phyloP scores from a whole-genome alignment of 2,888 invertebrate species.

The Polylopha cassiicola region DNA sequence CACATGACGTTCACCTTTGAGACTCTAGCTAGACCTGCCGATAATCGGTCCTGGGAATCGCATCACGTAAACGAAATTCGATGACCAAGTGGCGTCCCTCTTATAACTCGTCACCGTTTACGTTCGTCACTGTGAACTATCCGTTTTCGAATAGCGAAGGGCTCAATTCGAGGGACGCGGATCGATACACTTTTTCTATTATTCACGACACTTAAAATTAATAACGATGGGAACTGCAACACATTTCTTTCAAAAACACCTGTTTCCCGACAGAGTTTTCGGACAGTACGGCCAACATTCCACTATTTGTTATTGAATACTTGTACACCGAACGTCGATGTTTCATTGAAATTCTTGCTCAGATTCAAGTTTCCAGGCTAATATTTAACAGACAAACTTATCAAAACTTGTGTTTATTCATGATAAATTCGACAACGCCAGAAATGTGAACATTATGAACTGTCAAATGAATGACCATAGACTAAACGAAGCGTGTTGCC shows the following conservation, averaged over 20 bases:
- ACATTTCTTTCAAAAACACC: conserved; percentile 86
- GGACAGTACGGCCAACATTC: conserved; percentile 77
- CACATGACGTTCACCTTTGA: too few species aligned
- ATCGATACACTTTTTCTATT: conserved; percentile 72
- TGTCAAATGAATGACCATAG: conserved; percentile 70
- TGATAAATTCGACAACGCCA: conserved; percentile 67
- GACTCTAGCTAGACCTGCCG: conserved; percentile 36
- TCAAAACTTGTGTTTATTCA: conserved; percentile 59
- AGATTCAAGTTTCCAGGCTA: conserved; percentile 26
- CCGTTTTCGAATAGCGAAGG: conserved; percentile 18
- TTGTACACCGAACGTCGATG: conserved; percentile 27
- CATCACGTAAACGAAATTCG: conserved; percentile 14
- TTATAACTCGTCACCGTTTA: conserved; percentile 26
- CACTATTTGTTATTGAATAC: conserved; percentile 31
- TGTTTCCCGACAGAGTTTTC: conserved; percentile 84
- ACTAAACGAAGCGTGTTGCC: conserved; percentile 50
- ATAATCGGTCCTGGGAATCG: conserved; percentile 12
- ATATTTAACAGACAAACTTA: conserved; percentile 33
- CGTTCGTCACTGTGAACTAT: conserved; percentile 28
- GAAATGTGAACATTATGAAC: conserved; percentile 53
- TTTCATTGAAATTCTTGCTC: conserved; percentile 26
- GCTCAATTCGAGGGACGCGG: conserved; percentile 26
- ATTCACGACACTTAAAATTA: conserved; percentile 71
- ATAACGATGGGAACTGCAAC: conserved; percentile 71
- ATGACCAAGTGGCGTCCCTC: conserved; percentile 35